phyloP scores from a whole-genome alignment of 2,113 vertebrate genomes.

The Polyodon spathula region DNA sequence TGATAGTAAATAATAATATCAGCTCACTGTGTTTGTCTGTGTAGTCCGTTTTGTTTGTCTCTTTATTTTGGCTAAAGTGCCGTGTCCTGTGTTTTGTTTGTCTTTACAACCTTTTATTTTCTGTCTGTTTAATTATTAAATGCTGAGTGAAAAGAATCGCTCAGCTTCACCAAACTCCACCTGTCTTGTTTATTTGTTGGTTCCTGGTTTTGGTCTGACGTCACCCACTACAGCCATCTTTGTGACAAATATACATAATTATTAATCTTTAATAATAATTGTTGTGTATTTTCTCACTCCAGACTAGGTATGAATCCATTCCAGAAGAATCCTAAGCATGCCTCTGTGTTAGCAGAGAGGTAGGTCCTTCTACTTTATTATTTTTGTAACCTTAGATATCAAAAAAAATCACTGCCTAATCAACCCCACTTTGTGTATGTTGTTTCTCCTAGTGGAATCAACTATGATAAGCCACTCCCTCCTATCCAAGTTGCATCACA shows the following conservation, averaged over 20 bases:
- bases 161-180: too few relatives aligned
- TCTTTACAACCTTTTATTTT: too few relatives aligned
- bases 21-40: too few relatives aligned
- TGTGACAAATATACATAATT: conserved; percentile 1
- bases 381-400: conserved; percentile 14
- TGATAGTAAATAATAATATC: too few relatives aligned
- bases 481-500: conserved; percentile 84
- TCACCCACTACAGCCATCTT: neutral
- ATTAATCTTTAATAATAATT: neutral
- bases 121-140: too few relatives aligned
- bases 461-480: conserved; percentile 80
- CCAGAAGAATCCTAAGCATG: conserved; percentile 90
- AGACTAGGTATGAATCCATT: conserved; percentile 89
- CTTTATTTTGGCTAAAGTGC: too few relatives aligned
- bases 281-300: conserved; percentile 29
- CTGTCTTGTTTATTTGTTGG: too few relatives aligned
- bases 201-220: too few relatives aligned
- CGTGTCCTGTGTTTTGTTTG: too few relatives aligned
- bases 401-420: neutral
- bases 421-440: neutral
- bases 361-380: conserved; percentile 28
- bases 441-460: conserved; percentile 66
- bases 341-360: conserved; percentile 82
- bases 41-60: too few relatives aligned
- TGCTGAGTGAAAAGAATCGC: too few relatives aligned